Conservation (phyloP, 2,797 vertebrate species). For the Scolopax rusticola region DNA sequence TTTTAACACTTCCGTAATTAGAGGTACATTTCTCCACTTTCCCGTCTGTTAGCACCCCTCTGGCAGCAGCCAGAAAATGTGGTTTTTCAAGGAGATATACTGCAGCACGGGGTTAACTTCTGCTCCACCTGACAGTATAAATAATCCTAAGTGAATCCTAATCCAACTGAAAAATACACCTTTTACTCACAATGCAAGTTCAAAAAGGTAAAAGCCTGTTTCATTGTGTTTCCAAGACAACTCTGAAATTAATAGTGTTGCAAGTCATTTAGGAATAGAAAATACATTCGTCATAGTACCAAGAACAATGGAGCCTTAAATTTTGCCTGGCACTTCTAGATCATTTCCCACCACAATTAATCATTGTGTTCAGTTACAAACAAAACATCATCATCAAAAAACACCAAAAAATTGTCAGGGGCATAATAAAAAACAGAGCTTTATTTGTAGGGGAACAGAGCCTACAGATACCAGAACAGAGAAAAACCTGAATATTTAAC, state of each 20-base stretch:
- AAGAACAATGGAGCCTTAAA: neutral
- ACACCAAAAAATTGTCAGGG: neutral
- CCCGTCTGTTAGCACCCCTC: neutral
- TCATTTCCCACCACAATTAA: neutral
- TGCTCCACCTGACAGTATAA: neutral
- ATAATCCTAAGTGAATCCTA: accelerated
- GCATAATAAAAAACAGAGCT: neutral
- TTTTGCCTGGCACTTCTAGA: neutral
- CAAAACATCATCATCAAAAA: neutral
- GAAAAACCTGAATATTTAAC: neutral
- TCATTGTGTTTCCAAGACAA: neutral
- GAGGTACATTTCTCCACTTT: neutral
- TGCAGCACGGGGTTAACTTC: neutral
- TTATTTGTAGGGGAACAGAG: neutral
- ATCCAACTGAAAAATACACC: neutral
- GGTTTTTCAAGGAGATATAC: neutral
- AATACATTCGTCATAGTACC: neutral
- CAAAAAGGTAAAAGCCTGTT: neutral
- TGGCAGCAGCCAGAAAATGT: neutral
- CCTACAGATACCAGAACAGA: neutral
- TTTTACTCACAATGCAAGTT: neutral
- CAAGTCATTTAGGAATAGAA: neutral
- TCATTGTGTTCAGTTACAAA: neutral
- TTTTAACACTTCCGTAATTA: neutral
- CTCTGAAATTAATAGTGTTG: neutral